Evolutionary conservation across 2,797 vertebrate genomes (phyloP), one percentile per base, ranked within the genome.

Genomic region (Odontamblyopus rebecca): DNA sequence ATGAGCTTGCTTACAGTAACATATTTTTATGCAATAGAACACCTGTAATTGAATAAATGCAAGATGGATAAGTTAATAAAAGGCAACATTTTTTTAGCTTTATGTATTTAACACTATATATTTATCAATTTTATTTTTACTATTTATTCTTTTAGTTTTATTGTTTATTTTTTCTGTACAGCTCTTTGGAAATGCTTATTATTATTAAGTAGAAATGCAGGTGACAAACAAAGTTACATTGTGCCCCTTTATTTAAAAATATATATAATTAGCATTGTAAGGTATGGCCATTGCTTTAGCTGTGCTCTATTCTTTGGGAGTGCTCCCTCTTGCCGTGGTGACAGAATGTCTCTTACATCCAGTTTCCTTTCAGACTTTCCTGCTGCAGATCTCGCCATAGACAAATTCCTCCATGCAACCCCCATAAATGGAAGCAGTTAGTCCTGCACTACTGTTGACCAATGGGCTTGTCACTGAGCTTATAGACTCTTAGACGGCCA

Each of bases 381-480:
- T 53, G 50, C 18, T 53, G 4, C 23, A 29, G 13, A 18, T 27
- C 50, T 67, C 48, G 12, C 16, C 35, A 30, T 32, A 19, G 48
- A 54, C 29, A 54, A 67, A 32, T 53, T 29, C 65, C 11, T 32
- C 27, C 65, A 53, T 16, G 50, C 65, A 32, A 13, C 48, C 67
- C n/a, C n/a, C 60, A 27, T 69, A 70, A 30, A 66, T 66, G 57
- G 67, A 78, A 7, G 16, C n/a, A 69, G 71, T 79, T 79, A 67
- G 16, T 51, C 7, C 6, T 41, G 71, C 53, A 66, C 63, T 16
- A 7, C 13, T 26, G 50, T 26, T 81, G 77, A 74, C 69, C 71
- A 59, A 62, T 65, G 72, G 82, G 78, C 84, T 85, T 77, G 81
- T 80, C 80, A 61, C 63, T 77, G 63, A 79, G 64, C 78, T 74